Base-by-base conservation (phyloP, 2,113 vertebrate species). In the Nothobranchius kuhntae region DNA sequence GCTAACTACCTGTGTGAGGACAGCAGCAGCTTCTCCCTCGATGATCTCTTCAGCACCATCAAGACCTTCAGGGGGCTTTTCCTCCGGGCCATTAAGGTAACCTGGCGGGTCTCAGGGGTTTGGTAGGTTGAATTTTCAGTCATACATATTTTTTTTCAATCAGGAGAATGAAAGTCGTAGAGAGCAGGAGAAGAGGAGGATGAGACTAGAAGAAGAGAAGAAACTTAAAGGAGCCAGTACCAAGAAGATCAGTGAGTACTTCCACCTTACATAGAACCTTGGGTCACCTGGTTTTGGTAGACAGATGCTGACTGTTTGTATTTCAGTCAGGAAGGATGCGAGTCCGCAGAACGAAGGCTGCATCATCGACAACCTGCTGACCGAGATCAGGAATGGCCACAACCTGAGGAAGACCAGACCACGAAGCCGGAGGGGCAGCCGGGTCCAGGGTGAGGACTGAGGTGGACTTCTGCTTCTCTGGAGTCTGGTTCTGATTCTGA, bases 1-100 rank as follows among this genome's bases (percentile, higher is more conserved):
- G 95, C 94, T 0, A 57, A 80, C 67, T 98, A 97, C 55, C 91
- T 98, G 77, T 97, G 96, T 45, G 96, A 98, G 74, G 95, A 97
- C 15, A 40, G 86, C 44, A 77, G 84, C 80, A 90, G 92, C 65
- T 84, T 97, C 40, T 96, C 94, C 48, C 83, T 96, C 38, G 94
- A 96, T 53, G 94, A 96, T 8, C 92, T 95, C 4, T 93, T 96
- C 73, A 86, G 47, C 77, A 95, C 93, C 76, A 93, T 97, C 89
- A 96, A 94, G 89, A 88, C 90, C 13, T 98, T 98, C 90, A 91
- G 95, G 36, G 93, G 92, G 12, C 94, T 95, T 46, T 96, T 95
- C 80, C 46, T 94, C 48, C 92, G 89, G 38, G 91, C 95, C 24
- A 57, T 95, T 40, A 95, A 97, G 95, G 96, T 98, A 72, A 54